phyloP scores from a whole-genome alignment of 2,113 vertebrate species.

The Athene cunicularia region DNA sequence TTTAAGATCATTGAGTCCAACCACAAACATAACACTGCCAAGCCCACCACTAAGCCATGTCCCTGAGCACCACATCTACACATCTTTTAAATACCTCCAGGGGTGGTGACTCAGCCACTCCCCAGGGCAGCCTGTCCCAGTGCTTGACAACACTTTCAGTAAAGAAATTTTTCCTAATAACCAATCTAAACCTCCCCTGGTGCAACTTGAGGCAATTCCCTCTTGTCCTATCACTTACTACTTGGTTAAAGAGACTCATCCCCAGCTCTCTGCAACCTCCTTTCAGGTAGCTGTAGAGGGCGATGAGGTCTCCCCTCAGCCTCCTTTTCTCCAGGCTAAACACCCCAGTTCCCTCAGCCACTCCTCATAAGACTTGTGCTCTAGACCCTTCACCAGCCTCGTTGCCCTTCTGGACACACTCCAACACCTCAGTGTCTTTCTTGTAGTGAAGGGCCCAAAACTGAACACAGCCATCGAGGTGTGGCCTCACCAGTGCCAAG shows the following conservation, averaged over 20 bases:
- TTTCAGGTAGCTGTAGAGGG: neutral
- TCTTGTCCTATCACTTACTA: too few species aligned
- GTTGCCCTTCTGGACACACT: too few species aligned
- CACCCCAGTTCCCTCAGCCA: neutral
- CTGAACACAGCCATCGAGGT: neutral
- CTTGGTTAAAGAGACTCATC: neutral
- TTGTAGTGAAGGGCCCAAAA: neutral
- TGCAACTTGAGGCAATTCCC: neutral
- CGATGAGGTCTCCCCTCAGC: neutral
- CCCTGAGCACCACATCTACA: neutral
- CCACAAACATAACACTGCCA: accelerated
- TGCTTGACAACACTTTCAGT: too few species aligned
- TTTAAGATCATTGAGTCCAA: neutral
- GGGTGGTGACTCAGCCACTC: neutral
- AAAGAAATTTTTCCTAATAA: neutral
- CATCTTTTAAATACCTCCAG: neutral
- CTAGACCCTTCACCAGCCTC: neutral
- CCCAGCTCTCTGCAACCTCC: neutral
- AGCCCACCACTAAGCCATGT: neutral
- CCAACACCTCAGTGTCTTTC: neutral
- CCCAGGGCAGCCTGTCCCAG: neutral
- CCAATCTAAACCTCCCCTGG: neutral
- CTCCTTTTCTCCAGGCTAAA: neutral
- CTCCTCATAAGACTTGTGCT: neutral
- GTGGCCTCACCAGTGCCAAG: too few species aligned